These are phyloP conservation scores for Mycalesis mineus DNA, from an alignment of 2,888 invertebrate genomes.

Conservation along the genomic window DNA sequence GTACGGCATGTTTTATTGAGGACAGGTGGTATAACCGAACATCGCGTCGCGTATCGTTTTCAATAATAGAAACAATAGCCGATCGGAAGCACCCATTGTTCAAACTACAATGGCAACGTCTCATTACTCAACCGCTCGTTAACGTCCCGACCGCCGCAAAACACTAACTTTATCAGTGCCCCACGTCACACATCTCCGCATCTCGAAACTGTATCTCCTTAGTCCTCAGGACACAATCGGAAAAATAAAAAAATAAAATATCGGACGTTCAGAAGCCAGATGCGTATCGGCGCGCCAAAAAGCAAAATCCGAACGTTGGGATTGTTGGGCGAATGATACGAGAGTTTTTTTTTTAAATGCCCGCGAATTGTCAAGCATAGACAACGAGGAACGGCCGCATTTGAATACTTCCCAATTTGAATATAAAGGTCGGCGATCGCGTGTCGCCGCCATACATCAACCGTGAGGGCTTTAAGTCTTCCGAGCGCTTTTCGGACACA, in stretches of 20 bases:
- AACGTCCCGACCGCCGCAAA: conserved; percentile 64
- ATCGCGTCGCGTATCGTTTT: conserved; percentile 42
- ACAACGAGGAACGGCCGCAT: conserved; percentile 67
- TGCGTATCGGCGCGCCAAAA: conserved; percentile 70
- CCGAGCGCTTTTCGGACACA: conserved; percentile 74
- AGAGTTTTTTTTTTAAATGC: conserved; percentile 69
- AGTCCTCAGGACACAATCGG: conserved; percentile 58
- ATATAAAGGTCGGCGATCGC: conserved; percentile 75
- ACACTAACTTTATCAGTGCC: conserved; percentile 74
- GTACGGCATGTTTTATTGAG: conserved; percentile 24
- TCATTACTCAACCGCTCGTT: conserved; percentile 76
- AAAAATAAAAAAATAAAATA: conserved; percentile 42
- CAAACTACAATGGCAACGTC: conserved; percentile 66
- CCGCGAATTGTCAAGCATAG: conserved; percentile 76
- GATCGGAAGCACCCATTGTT: conserved; percentile 65
- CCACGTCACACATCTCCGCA: conserved; percentile 72
- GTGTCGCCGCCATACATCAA: conserved; percentile 73
- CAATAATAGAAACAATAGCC: conserved; percentile 72
- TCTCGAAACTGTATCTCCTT: conserved; percentile 64
- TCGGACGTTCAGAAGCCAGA: conserved; percentile 63
- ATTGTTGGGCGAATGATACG: conserved; percentile 57
- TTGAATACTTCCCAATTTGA: conserved; percentile 73
- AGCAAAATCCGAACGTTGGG: conserved; percentile 65
- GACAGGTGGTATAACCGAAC: conserved; percentile 32
- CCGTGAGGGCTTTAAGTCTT: conserved; percentile 70